Base-by-base conservation (phyloP, 2,113 vertebrate genomes). In the Equus quagga region DNA sequence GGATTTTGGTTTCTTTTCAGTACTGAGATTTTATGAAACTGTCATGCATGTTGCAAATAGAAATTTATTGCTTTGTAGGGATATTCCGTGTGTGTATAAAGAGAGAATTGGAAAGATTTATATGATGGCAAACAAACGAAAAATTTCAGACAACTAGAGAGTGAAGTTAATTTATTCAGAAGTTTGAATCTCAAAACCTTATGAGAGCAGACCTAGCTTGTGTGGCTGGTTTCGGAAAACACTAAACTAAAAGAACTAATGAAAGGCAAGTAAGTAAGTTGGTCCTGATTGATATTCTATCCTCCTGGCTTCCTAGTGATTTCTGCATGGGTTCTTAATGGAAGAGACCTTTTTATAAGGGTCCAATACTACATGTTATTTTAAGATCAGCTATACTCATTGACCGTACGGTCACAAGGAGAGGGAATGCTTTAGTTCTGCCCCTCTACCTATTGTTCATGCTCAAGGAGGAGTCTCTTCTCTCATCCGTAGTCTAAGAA, bases 321-420 rank as follows among this genome's bases (percentile, higher is more conserved):
- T 76, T 92, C 28, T 65, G 54, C 58, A 51, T 96, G 21, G 3
- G 4, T 64, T 92, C 19, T 86, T 95, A 90, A 87, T 6, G 58
- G 41, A 44, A 60, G 24, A 69, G n/a, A 4, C 12, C 15, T 15
- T 64, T 75, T 10, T 91, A 36, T 28, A 93, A 58, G n/a, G 2
- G n/a, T 84, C 28, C 10, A 70, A 64, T 18, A 64, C 24, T 67
- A 73, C 36, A 49, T 92, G 41, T 65, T 89, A 49, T 81, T 91
- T 95, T 89, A 58, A 81, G 12, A 91, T 81, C 19, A 96, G 58
- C 46, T 86, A 76, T 81, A 80, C 67, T 96, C 33, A 89, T 67
- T 89, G 87, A 33, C 18, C 70, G 79, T 69, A 17, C 44, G 23
- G 23, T 91, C 33, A 62, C 44, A 86, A 96, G 23, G 31, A 92